Conservation (phyloP, 1,140 invertebrate species). For the Dendroctonus ponderosae region DNA sequence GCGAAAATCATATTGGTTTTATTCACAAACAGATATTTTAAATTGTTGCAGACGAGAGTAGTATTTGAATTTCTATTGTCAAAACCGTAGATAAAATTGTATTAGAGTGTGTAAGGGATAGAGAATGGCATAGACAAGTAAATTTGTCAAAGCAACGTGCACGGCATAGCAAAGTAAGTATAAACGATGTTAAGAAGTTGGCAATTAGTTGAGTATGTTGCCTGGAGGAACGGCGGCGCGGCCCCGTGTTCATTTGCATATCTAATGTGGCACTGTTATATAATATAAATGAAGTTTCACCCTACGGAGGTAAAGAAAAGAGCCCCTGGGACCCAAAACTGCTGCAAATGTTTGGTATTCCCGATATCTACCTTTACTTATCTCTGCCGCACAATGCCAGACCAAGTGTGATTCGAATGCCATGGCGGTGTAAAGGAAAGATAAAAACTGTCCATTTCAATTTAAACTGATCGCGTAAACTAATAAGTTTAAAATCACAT, state of each 20-base stretch:
- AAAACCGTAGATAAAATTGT: conserved; percentile 39
- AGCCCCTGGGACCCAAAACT: conserved; percentile 7
- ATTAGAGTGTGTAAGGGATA: conserved; percentile 37
- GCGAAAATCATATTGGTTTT: no score
- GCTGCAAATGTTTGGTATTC: conserved; percentile 5
- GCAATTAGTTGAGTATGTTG: conserved; percentile 51
- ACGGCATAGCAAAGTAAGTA: conserved; percentile 50
- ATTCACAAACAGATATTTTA: no score
- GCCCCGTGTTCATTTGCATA: conserved; percentile 49
- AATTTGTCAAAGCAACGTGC: conserved; percentile 52
- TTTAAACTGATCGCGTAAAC: no score
- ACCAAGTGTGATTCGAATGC: no score
- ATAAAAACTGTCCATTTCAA: no score
- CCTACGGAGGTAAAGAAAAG: conserved; percentile 15
- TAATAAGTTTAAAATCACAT: no score
- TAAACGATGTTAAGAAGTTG: conserved; percentile 53
- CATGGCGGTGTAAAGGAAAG: no score
- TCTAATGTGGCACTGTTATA: conserved; percentile 50
- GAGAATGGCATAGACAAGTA: conserved; percentile 43
- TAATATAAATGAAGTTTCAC: conserved; percentile 47
- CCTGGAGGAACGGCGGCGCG: conserved; percentile 44
- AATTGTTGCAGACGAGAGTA: neutral
- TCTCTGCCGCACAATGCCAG: no score
- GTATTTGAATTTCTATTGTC: conserved; percentile 9
- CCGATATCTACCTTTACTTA: neutral